Base-by-base conservation (phyloP, 2,888 invertebrate species). In the Drosophila longiperda region DNA sequence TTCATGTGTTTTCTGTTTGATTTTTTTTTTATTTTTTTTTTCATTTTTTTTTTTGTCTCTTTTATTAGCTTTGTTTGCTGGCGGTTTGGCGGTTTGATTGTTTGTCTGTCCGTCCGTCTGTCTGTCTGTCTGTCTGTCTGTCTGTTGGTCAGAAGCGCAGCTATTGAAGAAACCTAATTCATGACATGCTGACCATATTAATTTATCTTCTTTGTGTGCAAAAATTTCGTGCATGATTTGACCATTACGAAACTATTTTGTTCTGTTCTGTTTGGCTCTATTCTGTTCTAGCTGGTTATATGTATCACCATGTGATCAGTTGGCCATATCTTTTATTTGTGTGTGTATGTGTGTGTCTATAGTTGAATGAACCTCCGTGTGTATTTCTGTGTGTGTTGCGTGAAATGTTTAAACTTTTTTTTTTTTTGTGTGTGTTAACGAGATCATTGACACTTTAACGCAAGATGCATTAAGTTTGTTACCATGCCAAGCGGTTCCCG, bases 381-480 rank as follows among this genome's bases (percentile, higher is more conserved):
- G 17, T 62, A 23, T 64, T 11, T 60, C 9, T 49, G 26, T 64
- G 57, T 61, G 67, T 49, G 54, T 86, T 82, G 85, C 78, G 79
- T 89, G 87, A 89, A 86, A 87, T 89, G 89, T 86, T 86, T 87
- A 77, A 87, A 74, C 79, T 83, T 88, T 84, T 38, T 49, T 49
- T 49, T 26, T 84, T 38, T 49, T 49, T 49, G 1, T 29, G 26
- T 38, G 45, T 60, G 73, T 83, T 85, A 82, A 87, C 80, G 83
- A 82, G 90, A 90, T 90, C 90, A 90, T 90, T 90, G 90, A 90
- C 90, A 90, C 90, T 90, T 89, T 75, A 82, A 85, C 87, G 89
- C 87, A 83, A 90, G 91, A 83, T 90, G 90, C 90, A 90, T 87
- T 91, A 91, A 91, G 85, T 89, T 89, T 83, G 89, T 86, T 87